Conservation (phyloP, 1,140 invertebrate species). For the Pseudoatta argentina region DNA sequence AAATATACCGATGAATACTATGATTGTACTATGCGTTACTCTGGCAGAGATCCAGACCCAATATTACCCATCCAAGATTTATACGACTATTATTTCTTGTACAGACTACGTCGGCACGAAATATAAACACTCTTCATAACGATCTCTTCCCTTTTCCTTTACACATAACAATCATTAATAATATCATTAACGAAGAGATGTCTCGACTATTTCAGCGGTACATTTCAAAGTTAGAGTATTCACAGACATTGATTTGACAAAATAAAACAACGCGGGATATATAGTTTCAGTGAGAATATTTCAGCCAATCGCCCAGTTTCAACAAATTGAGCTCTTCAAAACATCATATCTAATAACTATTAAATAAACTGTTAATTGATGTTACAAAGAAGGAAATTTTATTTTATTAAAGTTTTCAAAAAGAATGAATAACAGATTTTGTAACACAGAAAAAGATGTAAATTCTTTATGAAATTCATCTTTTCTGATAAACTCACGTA, state of each 20-base stretch:
- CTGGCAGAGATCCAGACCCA: slow-evolving; percentile 77
- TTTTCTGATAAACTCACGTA: not conserved
- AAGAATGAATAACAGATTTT: slow-evolving; percentile 13
- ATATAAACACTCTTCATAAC: slow-evolving; percentile 68
- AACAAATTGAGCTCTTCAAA: slow-evolving; percentile 8
- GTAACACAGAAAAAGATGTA: not conserved
- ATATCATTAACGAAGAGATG: slow-evolving; percentile 56
- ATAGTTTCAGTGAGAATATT: not conserved
- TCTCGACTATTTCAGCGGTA: not conserved
- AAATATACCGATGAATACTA: slow-evolving; percentile 52
- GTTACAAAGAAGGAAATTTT: not conserved
- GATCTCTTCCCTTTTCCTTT: slow-evolving; percentile 36
- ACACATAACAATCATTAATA: slow-evolving; percentile 58
- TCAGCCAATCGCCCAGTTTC: not conserved
- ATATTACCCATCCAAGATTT: slow-evolving; percentile 76
- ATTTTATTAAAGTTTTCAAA: slow-evolving; percentile 11
- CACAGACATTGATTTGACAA: slow-evolving; percentile 11
- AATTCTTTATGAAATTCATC: not conserved
- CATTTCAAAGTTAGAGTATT: slow-evolving; percentile 12
- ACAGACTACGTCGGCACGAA: slow-evolving; percentile 60
- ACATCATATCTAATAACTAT: not conserved
- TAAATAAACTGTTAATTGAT: not conserved
- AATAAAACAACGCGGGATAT: not conserved
- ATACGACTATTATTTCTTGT: slow-evolving; percentile 78
- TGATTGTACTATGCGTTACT: slow-evolving; percentile 62